These are phyloP conservation scores for Hypercompe scribonia DNA, from an alignment of 2,888 invertebrate species.

Conservation along the genomic window DNA sequence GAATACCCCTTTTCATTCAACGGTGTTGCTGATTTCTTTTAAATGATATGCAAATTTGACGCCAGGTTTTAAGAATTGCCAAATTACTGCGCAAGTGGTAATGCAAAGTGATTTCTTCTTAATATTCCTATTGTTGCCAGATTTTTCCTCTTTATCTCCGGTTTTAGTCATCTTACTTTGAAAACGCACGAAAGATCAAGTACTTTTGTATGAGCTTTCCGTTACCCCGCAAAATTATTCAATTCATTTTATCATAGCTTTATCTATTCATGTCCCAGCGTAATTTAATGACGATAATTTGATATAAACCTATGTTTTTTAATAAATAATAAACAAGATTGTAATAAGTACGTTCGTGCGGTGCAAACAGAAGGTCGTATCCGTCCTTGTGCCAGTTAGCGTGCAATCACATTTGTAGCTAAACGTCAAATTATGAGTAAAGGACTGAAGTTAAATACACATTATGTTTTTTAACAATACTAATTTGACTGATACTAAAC, in stretches of 20 bases:
- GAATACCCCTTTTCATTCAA: too few relatives aligned
- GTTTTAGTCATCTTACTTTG: not conserved
- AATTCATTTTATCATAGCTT: not conserved
- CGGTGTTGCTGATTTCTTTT: too few relatives aligned
- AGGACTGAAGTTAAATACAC: slow-evolving; percentile 34
- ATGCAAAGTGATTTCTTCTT: not conserved
- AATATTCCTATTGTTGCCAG: not conserved
- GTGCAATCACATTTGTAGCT: slow-evolving; percentile 75
- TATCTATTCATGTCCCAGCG: not conserved
- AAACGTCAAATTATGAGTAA: slow-evolving; percentile 70
- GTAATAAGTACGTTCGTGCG: slow-evolving; percentile 60
- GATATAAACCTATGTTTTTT: slow-evolving; percentile 21
- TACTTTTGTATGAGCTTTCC: not conserved
- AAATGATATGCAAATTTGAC: too few relatives aligned
- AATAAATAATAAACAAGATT: slow-evolving; percentile 58
- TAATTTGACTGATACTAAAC: not conserved
- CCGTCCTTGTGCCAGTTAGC: slow-evolving; percentile 75
- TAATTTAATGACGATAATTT: slow-evolving; percentile 14
- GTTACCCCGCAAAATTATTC: not conserved
- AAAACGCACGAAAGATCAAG: not conserved
- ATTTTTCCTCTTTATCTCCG: too few relatives aligned
- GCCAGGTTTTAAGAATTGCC: too few relatives aligned
- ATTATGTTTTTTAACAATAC: not conserved
- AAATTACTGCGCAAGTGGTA: not conserved
- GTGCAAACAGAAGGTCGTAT: slow-evolving; percentile 63